Evolutionary conservation across 2,797 vertebrate genomes (phyloP).

Genomic region (Tympanoctomys barrerae): DNA sequence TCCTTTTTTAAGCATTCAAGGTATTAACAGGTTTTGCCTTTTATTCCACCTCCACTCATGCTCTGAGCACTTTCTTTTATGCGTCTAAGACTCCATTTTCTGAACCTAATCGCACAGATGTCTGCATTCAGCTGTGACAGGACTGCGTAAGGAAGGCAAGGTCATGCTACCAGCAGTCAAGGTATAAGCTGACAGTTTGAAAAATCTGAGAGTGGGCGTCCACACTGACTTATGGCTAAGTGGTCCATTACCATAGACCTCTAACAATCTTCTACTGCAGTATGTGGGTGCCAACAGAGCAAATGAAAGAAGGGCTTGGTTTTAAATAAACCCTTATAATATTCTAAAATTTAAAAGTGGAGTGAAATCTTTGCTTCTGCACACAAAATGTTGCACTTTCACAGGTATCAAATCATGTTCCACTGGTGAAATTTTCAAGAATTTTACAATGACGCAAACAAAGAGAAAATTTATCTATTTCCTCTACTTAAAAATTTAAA

Average conservation of each 20-base stretch:
- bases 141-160: constrained; percentile 75
- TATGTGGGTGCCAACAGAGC: not conserved
- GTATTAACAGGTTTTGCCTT: constrained; percentile 79
- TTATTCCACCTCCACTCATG: constrained; percentile 69
- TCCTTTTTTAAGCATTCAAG: constrained; percentile 68
- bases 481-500: not conserved
- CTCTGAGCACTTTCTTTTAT: constrained; percentile 71
- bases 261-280: not conserved
- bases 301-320: not conserved
- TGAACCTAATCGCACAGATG: constrained; percentile 82
- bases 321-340: not conserved
- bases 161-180: constrained; percentile 75
- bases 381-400: not conserved
- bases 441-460: not conserved
- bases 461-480: constrained; percentile 18
- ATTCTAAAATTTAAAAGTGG: not conserved
- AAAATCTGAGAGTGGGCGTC: constrained; percentile 77
- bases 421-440: not conserved
- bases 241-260: constrained; percentile 45
- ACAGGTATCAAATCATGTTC: not conserved
- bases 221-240: constrained; percentile 75
- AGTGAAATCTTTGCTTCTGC: not conserved
- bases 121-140: constrained; percentile 85
- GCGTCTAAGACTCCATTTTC: constrained; percentile 84
- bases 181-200: constrained; percentile 68